phyloP scores from a whole-genome alignment of 2,888 invertebrate species.

The Acholoe squamosa region DNA sequence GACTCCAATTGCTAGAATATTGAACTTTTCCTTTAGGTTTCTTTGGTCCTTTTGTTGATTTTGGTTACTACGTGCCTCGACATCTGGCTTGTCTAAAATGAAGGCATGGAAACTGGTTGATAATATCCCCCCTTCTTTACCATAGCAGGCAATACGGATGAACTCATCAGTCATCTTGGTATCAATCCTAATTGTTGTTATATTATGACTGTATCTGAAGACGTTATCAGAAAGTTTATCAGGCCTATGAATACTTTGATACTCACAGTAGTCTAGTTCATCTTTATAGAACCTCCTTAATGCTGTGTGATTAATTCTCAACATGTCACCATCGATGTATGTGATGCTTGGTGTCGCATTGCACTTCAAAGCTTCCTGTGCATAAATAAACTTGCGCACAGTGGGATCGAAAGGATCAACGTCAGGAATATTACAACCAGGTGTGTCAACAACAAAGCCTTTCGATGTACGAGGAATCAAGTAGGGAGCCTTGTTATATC shows the following conservation, averaged over 20 bases:
- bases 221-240: slow-evolving; percentile 64
- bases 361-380: slow-evolving; percentile 72
- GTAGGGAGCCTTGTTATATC: too few species aligned
- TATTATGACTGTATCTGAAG: slow-evolving; percentile 70
- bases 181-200: slow-evolving; percentile 69
- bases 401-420: slow-evolving; percentile 77
- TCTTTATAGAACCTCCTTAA: slow-evolving; percentile 70
- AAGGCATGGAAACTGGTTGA: slow-evolving; percentile 79
- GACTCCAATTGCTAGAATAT: slow-evolving; percentile 91
- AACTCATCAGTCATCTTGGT: slow-evolving; percentile 75
- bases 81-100: slow-evolving; percentile 72
- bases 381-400: slow-evolving; percentile 71
- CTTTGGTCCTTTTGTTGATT: slow-evolving; percentile 59
- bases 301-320: slow-evolving; percentile 73
- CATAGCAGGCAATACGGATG: slow-evolving; percentile 76
- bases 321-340: slow-evolving; percentile 72
- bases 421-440: slow-evolving; percentile 78
- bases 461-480: not conserved
- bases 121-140: slow-evolving; percentile 71
- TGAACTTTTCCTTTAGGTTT: slow-evolving; percentile 83
- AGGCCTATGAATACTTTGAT: slow-evolving; percentile 74
- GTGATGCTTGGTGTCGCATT: slow-evolving; percentile 73
- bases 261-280: slow-evolving; percentile 76
- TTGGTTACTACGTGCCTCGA: slow-evolving; percentile 63
- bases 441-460: slow-evolving; percentile 77